Conservation (phyloP, 2,888 invertebrate species). For the Cosmia trapezina region DNA sequence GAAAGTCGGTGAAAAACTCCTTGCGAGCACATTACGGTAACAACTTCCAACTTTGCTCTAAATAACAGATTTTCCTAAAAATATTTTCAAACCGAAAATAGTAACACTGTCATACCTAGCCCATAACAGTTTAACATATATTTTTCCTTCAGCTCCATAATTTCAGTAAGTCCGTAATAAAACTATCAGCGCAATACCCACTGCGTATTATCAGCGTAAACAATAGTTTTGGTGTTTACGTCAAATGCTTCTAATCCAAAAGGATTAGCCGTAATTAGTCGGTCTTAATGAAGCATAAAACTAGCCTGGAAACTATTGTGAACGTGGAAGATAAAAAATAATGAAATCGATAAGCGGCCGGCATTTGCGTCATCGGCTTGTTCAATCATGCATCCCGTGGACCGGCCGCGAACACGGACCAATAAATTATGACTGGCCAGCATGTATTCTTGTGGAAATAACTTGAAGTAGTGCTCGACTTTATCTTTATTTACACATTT, state of each 20-base stretch:
- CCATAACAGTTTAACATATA: neutral
- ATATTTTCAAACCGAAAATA: conserved; percentile 5
- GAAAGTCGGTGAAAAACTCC: conserved; percentile 50
- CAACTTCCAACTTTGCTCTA: conserved; percentile 52
- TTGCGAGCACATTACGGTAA: conserved; percentile 66
- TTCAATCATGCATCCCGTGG: conserved; percentile 81
- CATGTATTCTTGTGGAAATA: conserved; percentile 53
- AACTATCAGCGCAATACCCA: neutral
- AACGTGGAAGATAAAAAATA: conserved; percentile 77
- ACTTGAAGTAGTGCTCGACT: conserved; percentile 47
- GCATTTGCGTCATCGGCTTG: conserved; percentile 82
- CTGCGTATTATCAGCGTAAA: neutral
- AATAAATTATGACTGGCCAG: conserved; percentile 62
- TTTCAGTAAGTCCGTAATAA: conserved; percentile 10
- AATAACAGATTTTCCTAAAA: too few relatives aligned
- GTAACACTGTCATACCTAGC: neutral
- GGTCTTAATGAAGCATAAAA: conserved; percentile 62
- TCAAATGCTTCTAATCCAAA: conserved; percentile 37
- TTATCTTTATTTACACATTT: conserved; percentile 53
- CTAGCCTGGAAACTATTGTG: conserved; percentile 64
- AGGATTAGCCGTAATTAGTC: conserved; percentile 61
- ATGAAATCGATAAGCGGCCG: conserved; percentile 85
- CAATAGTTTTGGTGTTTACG: conserved; percentile 25
- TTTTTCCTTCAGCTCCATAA: neutral
- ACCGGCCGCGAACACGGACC: conserved; percentile 66